Evolutionary conservation across 1,140 invertebrate species (phyloP).

Genomic region (Calliopsis andreniformis): DNA sequence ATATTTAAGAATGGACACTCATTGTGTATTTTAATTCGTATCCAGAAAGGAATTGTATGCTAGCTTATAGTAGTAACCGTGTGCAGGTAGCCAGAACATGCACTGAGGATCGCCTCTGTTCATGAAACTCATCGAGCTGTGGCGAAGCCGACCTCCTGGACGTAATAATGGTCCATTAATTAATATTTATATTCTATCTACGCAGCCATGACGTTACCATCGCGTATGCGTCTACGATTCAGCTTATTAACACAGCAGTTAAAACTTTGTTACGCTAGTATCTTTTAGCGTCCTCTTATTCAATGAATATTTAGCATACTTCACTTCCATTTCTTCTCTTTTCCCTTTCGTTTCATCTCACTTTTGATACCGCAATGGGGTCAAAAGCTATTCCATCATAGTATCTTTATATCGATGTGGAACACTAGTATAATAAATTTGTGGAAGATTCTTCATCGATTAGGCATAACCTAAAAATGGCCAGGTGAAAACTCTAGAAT

Average conservation of each 20-base stretch:
- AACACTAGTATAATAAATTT: too few relatives aligned
- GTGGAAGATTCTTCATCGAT: too few relatives aligned
- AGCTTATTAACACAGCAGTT: conserved; percentile 31
- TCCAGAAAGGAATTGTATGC: too few relatives aligned
- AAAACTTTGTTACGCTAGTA: not conserved
- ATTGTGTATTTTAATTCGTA: too few relatives aligned
- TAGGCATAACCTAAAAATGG: too few relatives aligned
- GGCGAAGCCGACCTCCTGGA: conserved; percentile 35
- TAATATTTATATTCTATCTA: conserved; percentile 69
- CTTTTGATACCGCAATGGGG: not conserved
- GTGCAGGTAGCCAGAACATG: not conserved
- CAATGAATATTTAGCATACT: not conserved
- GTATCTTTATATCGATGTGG: too few relatives aligned
- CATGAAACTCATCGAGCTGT: conserved; percentile 56
- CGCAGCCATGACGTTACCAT: conserved; percentile 66
- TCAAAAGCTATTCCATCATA: not conserved
- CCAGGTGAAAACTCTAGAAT: too few relatives aligned
- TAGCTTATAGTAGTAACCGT: not conserved
- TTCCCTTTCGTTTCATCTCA: conserved; percentile 22
- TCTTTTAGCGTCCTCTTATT: conserved; percentile 20
- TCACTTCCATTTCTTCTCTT: not conserved
- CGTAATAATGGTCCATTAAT: conserved; percentile 68
- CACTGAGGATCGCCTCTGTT: not conserved
- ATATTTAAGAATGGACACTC: too few relatives aligned
- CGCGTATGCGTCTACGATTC: not conserved